A percentile compares a stretch with the other conserved stretches of the same genome.
Evolutionary conservation across 2,888 invertebrate species (phyloP).

Genomic region (Caenorhabditis afra): DNA sequence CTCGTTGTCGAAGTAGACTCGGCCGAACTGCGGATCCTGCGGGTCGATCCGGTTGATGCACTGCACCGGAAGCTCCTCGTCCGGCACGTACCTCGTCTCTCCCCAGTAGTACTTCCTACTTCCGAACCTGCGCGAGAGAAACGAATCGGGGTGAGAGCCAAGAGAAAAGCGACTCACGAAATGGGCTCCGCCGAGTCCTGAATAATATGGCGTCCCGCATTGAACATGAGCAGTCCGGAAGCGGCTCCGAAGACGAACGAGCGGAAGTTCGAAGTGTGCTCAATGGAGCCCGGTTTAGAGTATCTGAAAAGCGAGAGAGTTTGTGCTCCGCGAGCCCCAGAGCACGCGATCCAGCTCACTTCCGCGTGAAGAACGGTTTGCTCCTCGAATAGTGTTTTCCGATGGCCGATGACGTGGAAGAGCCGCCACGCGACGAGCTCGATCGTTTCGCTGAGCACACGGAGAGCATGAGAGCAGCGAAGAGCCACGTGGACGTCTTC

Average conservation of each 20-base stretch:
- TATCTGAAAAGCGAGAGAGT: conserved; percentile 53
- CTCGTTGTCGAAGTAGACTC: conserved; percentile 60
- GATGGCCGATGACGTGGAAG: conserved; percentile 21
- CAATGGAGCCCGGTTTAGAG: conserved; percentile 64
- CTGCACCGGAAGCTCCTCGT: conserved; percentile 58
- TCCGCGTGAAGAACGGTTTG: conserved; percentile 54
- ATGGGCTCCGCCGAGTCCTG: conserved; percentile 57
- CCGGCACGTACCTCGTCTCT: conserved; percentile 40
- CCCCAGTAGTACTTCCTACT: conserved; percentile 63
- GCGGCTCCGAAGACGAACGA: conserved; percentile 65
- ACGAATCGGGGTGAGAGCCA: conserved; percentile 1
- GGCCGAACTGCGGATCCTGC: conserved; percentile 65
- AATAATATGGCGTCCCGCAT: conserved; percentile 62
- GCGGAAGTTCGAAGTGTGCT: conserved; percentile 63
- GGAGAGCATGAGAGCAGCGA: conserved; percentile 22
- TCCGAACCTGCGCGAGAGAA: conserved; percentile 63
- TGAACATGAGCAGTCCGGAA: conserved; percentile 60
- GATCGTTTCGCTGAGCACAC: conserved; percentile 25
- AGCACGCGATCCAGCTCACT: conserved; percentile 21
- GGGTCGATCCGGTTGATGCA: conserved; percentile 67
- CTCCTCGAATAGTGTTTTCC: conserved; percentile 46
- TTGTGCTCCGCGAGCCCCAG: too few relatives aligned
- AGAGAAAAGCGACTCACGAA: conserved; percentile 46
- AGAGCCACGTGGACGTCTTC: conserved; percentile 35
- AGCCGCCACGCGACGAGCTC: conserved; percentile 8